Evolutionary conservation across 2,888 invertebrate genomes (phyloP).

Genomic region (Melanchra persicariae): DNA sequence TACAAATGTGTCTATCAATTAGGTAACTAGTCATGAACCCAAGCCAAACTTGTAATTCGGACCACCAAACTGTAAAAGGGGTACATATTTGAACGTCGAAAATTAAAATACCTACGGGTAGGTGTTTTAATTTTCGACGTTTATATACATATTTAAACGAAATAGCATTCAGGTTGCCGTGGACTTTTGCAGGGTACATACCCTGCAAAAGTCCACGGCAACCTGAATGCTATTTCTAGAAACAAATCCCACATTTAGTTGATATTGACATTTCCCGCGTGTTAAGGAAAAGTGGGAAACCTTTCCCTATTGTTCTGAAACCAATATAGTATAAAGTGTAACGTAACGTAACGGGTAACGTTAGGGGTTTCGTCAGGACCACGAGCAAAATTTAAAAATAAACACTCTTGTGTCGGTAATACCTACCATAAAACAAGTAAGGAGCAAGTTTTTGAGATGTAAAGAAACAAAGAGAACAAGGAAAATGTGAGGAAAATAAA

Average conservation of each 20-base stretch:
- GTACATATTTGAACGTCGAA: no score
- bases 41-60: no score
- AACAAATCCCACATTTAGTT: constrained; percentile 11
- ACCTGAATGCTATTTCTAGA: neutral
- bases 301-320: constrained; percentile 2
- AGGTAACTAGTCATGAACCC: no score
- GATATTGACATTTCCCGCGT: neutral
- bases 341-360: no score
- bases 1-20: no score
- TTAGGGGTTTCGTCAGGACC: neutral
- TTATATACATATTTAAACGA: no score
- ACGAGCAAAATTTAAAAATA: constrained; percentile 14
- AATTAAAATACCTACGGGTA: no score
- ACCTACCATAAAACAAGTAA: neutral
- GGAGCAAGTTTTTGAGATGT: neutral
- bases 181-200: no score
- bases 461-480: neutral
- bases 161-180: no score
- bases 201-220: neutral
- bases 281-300: constrained; percentile 1
- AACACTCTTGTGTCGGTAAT: neutral
- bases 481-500: neutral
- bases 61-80: no score
- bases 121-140: no score
- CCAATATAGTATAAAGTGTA: constrained; percentile 8